Percentiles rank a stretch among this genome's conserved stretches.
phyloP scores from a whole-genome alignment of 2,113 vertebrate genomes.

The Chaetops frenatus region DNA sequence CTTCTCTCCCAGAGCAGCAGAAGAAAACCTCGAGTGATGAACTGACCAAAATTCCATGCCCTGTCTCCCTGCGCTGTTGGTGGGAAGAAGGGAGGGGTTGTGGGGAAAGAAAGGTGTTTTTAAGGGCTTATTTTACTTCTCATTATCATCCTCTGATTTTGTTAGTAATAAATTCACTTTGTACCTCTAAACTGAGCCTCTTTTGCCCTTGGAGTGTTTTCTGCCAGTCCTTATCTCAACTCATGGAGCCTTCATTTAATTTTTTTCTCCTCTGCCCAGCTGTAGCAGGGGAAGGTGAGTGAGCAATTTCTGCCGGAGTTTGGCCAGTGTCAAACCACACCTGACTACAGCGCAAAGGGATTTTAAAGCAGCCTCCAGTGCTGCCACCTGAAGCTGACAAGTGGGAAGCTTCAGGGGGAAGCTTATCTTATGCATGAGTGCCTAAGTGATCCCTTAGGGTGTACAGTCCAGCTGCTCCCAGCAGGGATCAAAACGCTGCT shows the following conservation, averaged over 20 bases:
- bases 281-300: neutral
- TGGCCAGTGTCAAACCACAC: neutral
- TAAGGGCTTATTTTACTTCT: neutral
- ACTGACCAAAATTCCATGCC: neutral
- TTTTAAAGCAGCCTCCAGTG: neutral
- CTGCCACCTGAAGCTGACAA: neutral
- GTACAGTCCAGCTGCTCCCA: neutral
- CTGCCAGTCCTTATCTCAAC: neutral
- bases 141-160: neutral
- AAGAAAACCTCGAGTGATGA: fast-evolving
- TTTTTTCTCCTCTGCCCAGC: neutral
- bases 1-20: neutral
- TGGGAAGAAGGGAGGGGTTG: neutral
- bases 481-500: neutral
- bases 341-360: neutral
- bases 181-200: neutral
- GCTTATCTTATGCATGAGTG: neutral
- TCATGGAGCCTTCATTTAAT: neutral
- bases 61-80: fast-evolving
- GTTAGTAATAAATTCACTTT: neutral
- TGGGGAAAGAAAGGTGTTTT: no score
- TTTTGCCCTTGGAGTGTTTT: neutral
- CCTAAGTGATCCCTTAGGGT: neutral
- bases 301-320: fast-evolving
- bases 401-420: neutral